Evolutionary conservation across 2,888 invertebrate genomes (phyloP), one percentile per base, ranked within the genome.

Genomic region (Lysandra bellargus): DNA sequence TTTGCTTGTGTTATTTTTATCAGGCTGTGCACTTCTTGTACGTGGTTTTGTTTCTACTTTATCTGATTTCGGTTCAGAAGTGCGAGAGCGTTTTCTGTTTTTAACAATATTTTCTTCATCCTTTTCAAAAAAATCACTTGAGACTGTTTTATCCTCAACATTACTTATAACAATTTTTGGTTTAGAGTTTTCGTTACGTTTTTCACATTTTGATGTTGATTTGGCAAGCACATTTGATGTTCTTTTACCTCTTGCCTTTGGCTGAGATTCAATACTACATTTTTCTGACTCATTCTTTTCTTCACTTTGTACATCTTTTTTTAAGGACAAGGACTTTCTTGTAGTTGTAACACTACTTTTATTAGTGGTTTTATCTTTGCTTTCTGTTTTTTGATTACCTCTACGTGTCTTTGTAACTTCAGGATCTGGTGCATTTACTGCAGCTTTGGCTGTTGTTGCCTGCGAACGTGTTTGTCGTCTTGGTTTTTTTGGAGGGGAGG

Each of bases 401-500:
- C 23, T 53, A n/a, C 78, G 57, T 33, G 77, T 12, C 33, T 81
- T 75, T 40, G 61, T 12, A 69, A 33, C 76, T 75, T 78, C 77
- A 74, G 37, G 17, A 44, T 57, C 17, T 12, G 53, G 23, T 33
- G 30, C 33, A 33, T 76, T 12, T 61, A 79, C 33, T 12, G 72
- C 37, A 12, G 33, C 57, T 53, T 79, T 79, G 23, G 78, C 49
- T 23, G 72, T 75, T 4, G 74, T 2, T 14, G 75, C 44, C 75
- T 80, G 80, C 60, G 60, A 73, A 60, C 75, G 49, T 72, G 53
- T 78, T 64, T 72, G 49, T 82, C 81, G 87, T 83, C 86, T 90
- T n/a, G 85, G 80, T 80, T 85, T 86, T 86, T 93, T 93, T 40
- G 92, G 90, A 69, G 92, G 92, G 23, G 91, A 91, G 7, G 90